phyloP scores from a whole-genome alignment of 2,888 invertebrate genomes.

The Lasioglossum figueresi region DNA sequence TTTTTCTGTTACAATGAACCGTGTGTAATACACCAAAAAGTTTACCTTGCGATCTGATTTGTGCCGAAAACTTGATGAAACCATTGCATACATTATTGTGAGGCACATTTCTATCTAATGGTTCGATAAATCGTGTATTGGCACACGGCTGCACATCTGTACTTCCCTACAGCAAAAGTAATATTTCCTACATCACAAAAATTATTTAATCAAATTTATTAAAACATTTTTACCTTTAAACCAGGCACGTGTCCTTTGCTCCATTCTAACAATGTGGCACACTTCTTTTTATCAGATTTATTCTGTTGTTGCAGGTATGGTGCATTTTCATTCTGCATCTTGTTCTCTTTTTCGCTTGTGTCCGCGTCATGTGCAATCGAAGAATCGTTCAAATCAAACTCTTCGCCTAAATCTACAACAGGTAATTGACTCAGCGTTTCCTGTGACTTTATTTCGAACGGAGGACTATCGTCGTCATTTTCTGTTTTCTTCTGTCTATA shows the following conservation, averaged over 20 bases:
- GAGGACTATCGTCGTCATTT: conserved; percentile 29
- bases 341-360: conserved; percentile 16
- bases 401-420: conserved; percentile 79
- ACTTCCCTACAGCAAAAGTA: conserved; percentile 70
- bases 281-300: conserved; percentile 28
- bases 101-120: neutral
- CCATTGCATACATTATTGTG: conserved; percentile 51
- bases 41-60: conserved; percentile 80
- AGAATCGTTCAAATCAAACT: conserved; percentile 73
- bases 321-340: neutral
- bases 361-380: neutral
- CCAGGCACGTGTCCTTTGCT: conserved; percentile 80
- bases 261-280: conserved; percentile 73
- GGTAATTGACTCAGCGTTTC: conserved; percentile 75
- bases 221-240: conserved; percentile 66
- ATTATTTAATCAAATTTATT: neutral
- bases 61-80: conserved; percentile 81
- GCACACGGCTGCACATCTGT: conserved; percentile 64
- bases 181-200: neutral
- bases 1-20: neutral
- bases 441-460: conserved; percentile 24
- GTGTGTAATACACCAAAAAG: no score
- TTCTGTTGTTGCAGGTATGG: neutral
- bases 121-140: conserved; percentile 2
- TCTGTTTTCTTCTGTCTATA: neutral